Conservation (phyloP, 2,797 vertebrate species). For the Sylvia borin region DNA sequence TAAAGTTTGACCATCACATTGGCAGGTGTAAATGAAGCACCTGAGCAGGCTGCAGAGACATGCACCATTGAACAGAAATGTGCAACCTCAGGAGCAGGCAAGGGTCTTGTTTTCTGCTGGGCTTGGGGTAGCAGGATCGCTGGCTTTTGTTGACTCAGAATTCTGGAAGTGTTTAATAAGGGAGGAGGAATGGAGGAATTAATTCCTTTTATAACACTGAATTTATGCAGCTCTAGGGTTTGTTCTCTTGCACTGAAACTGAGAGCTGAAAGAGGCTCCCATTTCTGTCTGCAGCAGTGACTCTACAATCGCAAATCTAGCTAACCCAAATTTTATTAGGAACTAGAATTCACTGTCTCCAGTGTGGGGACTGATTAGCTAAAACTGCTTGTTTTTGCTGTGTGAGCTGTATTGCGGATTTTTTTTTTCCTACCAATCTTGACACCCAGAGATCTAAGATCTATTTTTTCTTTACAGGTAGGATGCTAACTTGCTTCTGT, state of each 20-base stretch:
- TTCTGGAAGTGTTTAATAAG: not conserved
- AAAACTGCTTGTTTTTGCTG: not conserved
- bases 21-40: not conserved
- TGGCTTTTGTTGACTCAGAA: not conserved
- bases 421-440: not conserved
- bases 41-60: not conserved
- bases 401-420: not conserved
- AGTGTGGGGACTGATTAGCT: not conserved
- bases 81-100: not conserved
- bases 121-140: not conserved
- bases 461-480: not conserved
- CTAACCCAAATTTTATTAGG: not conserved
- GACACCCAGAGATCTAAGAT: not conserved
- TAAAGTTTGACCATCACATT: not conserved
- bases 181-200: not conserved
- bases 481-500: not conserved
- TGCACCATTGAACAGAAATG: not conserved
- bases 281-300: not conserved
- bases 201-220: not conserved
- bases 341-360: not conserved
- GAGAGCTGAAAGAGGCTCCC: not conserved
- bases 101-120: not conserved
- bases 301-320: not conserved
- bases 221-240: not conserved
- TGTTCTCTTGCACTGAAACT: not conserved